Conservation (phyloP, 2,113 vertebrate genomes). For the Sarotherodon lohbergeri region DNA sequence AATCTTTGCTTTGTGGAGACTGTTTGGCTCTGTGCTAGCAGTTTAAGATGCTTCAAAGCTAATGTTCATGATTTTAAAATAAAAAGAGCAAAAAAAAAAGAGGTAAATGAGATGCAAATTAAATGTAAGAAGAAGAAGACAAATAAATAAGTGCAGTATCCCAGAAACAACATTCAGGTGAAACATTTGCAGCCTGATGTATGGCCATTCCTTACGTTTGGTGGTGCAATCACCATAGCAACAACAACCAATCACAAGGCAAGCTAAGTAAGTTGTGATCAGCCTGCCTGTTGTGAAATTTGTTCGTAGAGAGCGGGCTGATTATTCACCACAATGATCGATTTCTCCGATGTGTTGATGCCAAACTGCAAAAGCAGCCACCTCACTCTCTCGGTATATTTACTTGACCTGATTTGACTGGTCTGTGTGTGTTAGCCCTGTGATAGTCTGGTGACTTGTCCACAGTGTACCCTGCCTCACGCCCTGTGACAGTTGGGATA, state of each 20-base stretch:
- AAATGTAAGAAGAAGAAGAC: background rate
- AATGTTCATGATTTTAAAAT: background rate
- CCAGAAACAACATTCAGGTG: background rate
- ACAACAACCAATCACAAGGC: background rate
- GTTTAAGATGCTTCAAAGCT: background rate
- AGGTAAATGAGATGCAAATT: background rate
- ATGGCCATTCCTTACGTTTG: background rate
- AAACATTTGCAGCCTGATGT: background rate
- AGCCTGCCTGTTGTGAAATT: background rate
- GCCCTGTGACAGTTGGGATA: background rate
- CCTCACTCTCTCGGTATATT: fast-evolving
- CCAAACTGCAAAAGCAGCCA: background rate
- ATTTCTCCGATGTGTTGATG: background rate
- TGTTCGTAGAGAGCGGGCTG: too few species aligned
- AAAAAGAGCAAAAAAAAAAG: fast-evolving
- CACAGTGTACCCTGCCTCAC: background rate
- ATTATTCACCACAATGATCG: background rate
- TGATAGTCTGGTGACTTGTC: background rate
- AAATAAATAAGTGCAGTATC: background rate
- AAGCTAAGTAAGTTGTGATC: background rate
- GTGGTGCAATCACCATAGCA: background rate
- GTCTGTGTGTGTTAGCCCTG: background rate
- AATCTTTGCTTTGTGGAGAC: fast-evolving
- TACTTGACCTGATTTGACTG: background rate
- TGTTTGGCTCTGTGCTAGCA: background rate